A percentile compares a stretch with the other conserved stretches of the same genome.
These are phyloP conservation scores for Himalopsyche japonica DNA, from an alignment of 2,888 invertebrate species.

Conservation along the genomic window DNA sequence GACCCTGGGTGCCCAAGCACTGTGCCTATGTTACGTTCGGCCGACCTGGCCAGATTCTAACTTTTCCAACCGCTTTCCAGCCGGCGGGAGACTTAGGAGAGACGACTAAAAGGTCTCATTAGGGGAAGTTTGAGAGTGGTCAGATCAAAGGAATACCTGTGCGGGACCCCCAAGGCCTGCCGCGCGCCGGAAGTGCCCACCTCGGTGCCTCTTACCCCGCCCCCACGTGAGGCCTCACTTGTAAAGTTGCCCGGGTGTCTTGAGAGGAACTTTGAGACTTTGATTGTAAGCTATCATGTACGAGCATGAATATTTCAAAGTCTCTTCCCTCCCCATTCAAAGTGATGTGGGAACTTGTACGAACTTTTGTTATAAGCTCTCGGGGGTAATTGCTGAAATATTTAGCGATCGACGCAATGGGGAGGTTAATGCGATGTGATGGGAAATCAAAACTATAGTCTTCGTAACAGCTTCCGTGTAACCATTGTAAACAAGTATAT, in stretches of 20 bases:
- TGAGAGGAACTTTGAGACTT: slow-evolving; percentile 6
- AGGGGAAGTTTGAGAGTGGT: slow-evolving; percentile 38
- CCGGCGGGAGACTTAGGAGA: neutral
- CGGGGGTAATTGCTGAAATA: neutral
- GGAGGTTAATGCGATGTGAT: neutral
- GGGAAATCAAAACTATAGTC: neutral
- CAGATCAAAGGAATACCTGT: slow-evolving; percentile 41
- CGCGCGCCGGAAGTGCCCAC: slow-evolving; percentile 25
- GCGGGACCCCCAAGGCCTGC: slow-evolving; percentile 2
- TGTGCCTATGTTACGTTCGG: neutral
- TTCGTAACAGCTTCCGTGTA: neutral
- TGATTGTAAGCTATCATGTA: neutral
- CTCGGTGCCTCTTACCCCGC: neutral
- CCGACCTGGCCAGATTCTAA: neutral
- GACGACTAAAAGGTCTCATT: slow-evolving; percentile 37
- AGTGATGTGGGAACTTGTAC: neutral
- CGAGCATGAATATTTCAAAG: neutral
- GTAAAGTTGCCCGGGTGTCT: neutral
- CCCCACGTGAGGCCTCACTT: neutral
- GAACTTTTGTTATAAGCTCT: neutral
- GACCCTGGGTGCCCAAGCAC: neutral
- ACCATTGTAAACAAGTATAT: no score
- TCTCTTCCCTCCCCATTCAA: neutral
- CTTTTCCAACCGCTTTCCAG: neutral
- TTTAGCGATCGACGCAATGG: neutral